Base-by-base conservation (phyloP, 2,797 vertebrate species). In the Liasis olivaceus region DNA sequence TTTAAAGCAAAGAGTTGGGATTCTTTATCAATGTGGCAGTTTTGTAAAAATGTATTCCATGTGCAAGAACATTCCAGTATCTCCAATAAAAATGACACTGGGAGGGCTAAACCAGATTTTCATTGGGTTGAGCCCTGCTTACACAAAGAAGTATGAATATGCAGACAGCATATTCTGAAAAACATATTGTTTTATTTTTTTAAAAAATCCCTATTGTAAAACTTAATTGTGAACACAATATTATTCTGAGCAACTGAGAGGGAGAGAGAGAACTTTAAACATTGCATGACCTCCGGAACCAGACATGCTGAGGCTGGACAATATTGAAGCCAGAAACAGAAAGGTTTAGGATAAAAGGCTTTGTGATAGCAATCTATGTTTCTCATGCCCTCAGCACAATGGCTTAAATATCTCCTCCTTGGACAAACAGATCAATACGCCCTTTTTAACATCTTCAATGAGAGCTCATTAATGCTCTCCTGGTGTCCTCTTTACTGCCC, bases 351-450 rank as follows among this genome's bases (percentile, higher is more conserved):
- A 98, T 99, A 98, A 99, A 98, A 99, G 98, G 98, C 98, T 98
- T 98, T 99, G 97, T 98, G 98, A 98, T 98, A 98, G 98, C 98
- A 98, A 98, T 98, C 98, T 96, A 97, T 96, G 97, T 98, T 98
- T 98, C 98, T 98, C 97, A 96, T 96, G 97, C 98, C 98, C 98
- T 99, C 98, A 98, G 98, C 98, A 98, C 97, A 98, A 97, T 97
- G 98, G 98, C 98, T 99, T 99, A 98, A 98, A 98, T 98, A 99
- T 98, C 98, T 98, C 98, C 98, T 99, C 98, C 98, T 97, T 98
- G 98, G 98, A 98, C 98, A 99, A 99, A 99, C 98, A 97, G 98
- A 99, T 99, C 99, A 98, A 99, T 99, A 99, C 97, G 97, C 97
- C 98, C 98, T 98, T 98, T 98, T 98, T 98, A 98, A 98, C 97